A percentile compares a stretch with the other conserved stretches of the same genome.
These are phyloP conservation scores for Botia kubotai DNA, from an alignment of 2,797 vertebrate species.

Conservation along the genomic window DNA sequence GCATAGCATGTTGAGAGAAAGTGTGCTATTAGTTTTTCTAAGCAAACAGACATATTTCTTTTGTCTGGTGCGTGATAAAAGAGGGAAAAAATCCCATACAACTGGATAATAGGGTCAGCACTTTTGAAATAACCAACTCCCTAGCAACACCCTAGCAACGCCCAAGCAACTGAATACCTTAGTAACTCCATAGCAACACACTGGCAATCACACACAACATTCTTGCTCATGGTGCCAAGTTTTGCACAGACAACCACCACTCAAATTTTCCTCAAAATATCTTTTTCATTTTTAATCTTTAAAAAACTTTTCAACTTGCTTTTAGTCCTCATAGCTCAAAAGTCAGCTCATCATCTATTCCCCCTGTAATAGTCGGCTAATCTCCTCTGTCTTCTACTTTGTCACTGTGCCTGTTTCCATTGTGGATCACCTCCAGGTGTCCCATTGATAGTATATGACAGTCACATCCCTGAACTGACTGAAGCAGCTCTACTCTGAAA, in stretches of 20 bases:
- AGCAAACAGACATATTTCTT: no score
- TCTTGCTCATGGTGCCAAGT: background rate
- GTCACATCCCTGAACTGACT: constrained; percentile 61
- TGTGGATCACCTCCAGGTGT: constrained; percentile 56
- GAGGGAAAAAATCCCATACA: no score
- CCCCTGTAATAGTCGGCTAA: constrained; percentile 8
- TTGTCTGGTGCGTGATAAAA: no score
- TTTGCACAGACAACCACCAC: background rate
- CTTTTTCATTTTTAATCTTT: background rate
- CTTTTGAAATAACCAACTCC: no score
- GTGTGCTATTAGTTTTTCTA: no score
- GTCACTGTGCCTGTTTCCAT: constrained; percentile 34
- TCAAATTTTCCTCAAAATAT: background rate
- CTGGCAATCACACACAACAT: no score
- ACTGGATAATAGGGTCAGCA: no score
- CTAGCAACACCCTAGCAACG: no score
- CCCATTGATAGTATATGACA: constrained; percentile 60
- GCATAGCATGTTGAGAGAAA: no score
- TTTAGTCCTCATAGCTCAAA: no score
- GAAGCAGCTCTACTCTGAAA: constrained; percentile 53
- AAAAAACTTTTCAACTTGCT: background rate
- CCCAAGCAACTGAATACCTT: no score
- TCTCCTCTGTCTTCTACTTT: constrained; percentile 27
- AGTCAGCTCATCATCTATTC: background rate
- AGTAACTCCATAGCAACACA: no score